These are phyloP conservation scores for Glyptemys insculpta DNA, from an alignment of 2,797 vertebrate species.

Conservation along the genomic window DNA sequence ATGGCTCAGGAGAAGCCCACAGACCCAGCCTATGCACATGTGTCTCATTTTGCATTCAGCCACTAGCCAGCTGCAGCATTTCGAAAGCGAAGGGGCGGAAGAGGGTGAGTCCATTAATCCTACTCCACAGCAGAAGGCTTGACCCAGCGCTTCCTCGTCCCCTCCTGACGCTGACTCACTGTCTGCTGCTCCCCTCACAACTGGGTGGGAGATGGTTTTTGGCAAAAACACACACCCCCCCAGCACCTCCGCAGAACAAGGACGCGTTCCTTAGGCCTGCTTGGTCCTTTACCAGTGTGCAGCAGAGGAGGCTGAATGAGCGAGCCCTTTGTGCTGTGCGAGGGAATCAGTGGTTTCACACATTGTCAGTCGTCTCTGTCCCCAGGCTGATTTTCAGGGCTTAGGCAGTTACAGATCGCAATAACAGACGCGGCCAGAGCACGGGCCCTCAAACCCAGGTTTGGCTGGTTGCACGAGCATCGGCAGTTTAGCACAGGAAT, in stretches of 20 bases:
- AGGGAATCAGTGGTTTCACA: background rate
- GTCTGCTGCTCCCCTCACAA: background rate
- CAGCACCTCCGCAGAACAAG: background rate
- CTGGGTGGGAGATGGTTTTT: accelerated
- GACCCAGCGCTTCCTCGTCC: background rate
- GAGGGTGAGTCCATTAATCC: background rate
- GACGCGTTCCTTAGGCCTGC: background rate
- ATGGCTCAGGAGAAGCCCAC: accelerated
- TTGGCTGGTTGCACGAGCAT: background rate
- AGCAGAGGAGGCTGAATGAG: background rate
- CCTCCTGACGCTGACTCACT: background rate
- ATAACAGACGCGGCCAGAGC: background rate
- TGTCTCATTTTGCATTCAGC: background rate
- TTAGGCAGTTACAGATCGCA: background rate
- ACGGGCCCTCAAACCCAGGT: background rate
- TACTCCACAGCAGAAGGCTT: background rate
- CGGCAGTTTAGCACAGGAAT: accelerated
- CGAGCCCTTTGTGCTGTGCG: background rate
- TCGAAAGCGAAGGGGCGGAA: accelerated
- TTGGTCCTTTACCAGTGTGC: accelerated
- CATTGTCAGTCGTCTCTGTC: background rate
- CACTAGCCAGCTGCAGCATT: background rate
- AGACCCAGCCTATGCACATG: accelerated
- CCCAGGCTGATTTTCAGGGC: background rate
- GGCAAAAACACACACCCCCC: background rate